Conservation (phyloP, 53 echinoderm and acorn worm species). For the Apostichopus leukothele region DNA sequence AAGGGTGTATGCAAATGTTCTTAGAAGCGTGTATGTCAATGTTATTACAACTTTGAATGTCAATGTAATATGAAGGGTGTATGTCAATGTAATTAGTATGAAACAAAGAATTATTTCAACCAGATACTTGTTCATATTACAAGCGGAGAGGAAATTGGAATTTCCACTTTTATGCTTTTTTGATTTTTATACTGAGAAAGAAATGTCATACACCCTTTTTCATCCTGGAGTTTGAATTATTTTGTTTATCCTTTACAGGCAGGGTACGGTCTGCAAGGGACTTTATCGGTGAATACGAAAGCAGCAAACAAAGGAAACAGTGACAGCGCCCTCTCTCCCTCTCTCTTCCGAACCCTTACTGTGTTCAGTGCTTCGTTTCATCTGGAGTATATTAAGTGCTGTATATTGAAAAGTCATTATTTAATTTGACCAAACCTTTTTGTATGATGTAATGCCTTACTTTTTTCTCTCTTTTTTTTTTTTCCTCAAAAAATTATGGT, state of each 20-base stretch:
- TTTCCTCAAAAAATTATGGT: background rate
- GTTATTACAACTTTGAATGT: no score
- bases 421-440: conserved; percentile 39
- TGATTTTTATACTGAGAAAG: no score
- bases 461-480: conserved; percentile 16
- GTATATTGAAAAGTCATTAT: conserved; percentile 23
- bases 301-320: background rate
- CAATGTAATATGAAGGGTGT: no score
- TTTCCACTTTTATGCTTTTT: no score
- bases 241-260: background rate
- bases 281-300: background rate
- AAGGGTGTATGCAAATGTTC: no score
- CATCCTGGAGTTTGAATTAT: no score
- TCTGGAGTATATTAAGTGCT: conserved; percentile 9
- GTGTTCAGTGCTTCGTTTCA: background rate
- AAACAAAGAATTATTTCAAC: no score
- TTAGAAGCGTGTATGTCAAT: no score
- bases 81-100: no score
- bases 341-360: background rate
- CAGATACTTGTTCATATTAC: background rate
- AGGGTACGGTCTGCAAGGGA: background rate
- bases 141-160: background rate
- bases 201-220: no score
- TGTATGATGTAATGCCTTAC: conserved; percentile 24
- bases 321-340: no score